phyloP scores from a whole-genome alignment of 30 jellyfish, hydroid and myxozoan species.

The Pelagia noctiluca region DNA sequence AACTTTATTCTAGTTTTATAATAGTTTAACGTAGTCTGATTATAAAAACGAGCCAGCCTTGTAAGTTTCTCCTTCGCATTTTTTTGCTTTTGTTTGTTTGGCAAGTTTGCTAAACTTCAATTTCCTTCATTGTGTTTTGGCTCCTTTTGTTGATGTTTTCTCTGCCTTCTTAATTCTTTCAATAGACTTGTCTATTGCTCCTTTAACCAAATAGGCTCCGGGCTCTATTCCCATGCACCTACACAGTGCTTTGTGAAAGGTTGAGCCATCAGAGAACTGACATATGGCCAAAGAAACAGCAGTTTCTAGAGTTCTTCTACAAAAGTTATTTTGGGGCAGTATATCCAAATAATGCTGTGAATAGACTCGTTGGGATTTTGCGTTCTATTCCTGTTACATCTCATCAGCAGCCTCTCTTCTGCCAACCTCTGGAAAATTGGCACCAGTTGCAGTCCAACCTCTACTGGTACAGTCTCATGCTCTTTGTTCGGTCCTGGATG shows the following conservation, averaged over 20 bases:
- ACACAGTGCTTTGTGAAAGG: constrained; percentile 18
- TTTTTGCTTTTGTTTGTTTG: no score
- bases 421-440: constrained; percentile 44
- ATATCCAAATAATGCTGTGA: constrained; percentile 24
- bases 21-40: no score
- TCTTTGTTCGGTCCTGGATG: constrained; percentile 43
- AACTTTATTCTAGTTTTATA: no score
- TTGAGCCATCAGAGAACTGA: constrained; percentile 29
- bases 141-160: constrained; percentile 1
- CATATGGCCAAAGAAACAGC: constrained; percentile 41
- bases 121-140: constrained; percentile 16
- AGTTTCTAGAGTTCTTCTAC: constrained; percentile 35
- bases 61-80: no score
- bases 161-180: constrained; percentile 43
- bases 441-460: constrained; percentile 40
- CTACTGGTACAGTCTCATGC: constrained; percentile 58
- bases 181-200: constrained; percentile 9
- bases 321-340: constrained; percentile 45
- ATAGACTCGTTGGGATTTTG: constrained; percentile 57
- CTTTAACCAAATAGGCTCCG: constrained; percentile 19
- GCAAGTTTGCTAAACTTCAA: no score
- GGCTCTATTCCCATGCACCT: constrained; percentile 22
- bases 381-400: constrained; percentile 41
- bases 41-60: no score
- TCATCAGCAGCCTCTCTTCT: constrained; percentile 1